phyloP scores from a whole-genome alignment of 2,888 invertebrate genomes.

The Halictus quadricinctus region DNA sequence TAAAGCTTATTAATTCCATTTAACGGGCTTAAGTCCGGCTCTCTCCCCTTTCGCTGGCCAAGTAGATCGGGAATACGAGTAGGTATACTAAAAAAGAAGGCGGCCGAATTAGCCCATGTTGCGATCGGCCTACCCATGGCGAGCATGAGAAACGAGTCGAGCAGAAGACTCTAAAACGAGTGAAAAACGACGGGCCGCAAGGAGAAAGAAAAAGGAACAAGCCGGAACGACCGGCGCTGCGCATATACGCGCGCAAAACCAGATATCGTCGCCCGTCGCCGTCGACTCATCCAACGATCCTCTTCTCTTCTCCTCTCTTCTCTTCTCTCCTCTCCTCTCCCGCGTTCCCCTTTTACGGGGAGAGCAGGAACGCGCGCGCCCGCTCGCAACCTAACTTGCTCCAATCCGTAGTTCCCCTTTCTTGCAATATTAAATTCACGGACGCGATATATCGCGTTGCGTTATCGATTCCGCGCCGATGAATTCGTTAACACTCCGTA shows the following conservation, averaged over 20 bases:
- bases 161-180: constrained; percentile 61
- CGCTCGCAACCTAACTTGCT: constrained; percentile 64
- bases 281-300: constrained; percentile 48
- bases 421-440: constrained; percentile 10
- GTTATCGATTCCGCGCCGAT: background rate
- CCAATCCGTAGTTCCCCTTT: constrained; percentile 64
- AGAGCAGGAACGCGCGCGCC: constrained; percentile 55
- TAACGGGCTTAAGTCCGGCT: constrained; percentile 77
- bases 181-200: constrained; percentile 36
- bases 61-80: constrained; percentile 76
- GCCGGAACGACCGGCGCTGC: constrained; percentile 23
- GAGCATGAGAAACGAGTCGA: constrained; percentile 74
- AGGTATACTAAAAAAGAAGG: constrained; percentile 64
- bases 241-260: constrained; percentile 61
- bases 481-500: background rate
- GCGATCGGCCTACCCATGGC: constrained; percentile 67
- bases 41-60: constrained; percentile 65
- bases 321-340: too few species aligned
- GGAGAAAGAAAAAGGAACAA: constrained; percentile 39
- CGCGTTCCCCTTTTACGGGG: constrained; percentile 58
- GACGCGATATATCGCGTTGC: constrained; percentile 11
- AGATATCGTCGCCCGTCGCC: constrained; percentile 58
- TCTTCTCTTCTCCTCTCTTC: background rate
- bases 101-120: constrained; percentile 69
- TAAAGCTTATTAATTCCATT: constrained; percentile 81